These are phyloP conservation scores for Cephonodes hylas DNA, from an alignment of 2,888 invertebrate genomes.

Conservation along the genomic window DNA sequence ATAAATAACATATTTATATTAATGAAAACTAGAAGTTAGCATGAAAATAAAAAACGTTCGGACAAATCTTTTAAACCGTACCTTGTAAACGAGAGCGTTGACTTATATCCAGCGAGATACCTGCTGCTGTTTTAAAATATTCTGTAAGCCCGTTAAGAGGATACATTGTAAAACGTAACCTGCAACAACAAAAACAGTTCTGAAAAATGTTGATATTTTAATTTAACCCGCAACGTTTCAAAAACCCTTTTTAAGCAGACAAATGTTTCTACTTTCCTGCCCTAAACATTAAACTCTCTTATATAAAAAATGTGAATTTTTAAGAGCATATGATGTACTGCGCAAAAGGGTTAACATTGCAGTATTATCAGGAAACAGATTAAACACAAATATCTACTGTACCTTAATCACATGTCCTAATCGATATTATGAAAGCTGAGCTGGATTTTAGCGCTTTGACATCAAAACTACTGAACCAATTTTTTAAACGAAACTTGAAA, in stretches of 20 bases:
- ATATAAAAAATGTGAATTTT: neutral
- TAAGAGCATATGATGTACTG: neutral
- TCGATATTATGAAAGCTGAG: neutral
- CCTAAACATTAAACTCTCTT: constrained; percentile 2
- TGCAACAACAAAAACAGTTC: neutral
- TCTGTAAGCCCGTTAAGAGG: neutral
- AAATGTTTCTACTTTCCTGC: constrained; percentile 10
- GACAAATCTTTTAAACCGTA: neutral
- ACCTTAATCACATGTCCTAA: too few relatives aligned
- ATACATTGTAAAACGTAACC: neutral
- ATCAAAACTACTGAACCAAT: too few relatives aligned
- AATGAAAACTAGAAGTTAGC: neutral
- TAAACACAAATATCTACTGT: too few relatives aligned
- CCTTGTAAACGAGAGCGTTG: neutral
- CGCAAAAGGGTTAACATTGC: neutral
- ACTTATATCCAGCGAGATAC: neutral
- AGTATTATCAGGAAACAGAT: neutral
- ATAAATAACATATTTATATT: too few relatives aligned
- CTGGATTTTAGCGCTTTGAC: neutral
- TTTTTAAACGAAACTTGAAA: too few relatives aligned
- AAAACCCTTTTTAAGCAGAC: constrained; percentile 9
- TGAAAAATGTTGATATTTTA: constrained; percentile 1
- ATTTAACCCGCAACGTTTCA: constrained; percentile 2
- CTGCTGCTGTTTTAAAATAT: neutral
- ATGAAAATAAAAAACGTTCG: neutral